Evolutionary conservation across 2,797 vertebrate genomes (phyloP).

Genomic region (Oreochromis grahami): DNA sequence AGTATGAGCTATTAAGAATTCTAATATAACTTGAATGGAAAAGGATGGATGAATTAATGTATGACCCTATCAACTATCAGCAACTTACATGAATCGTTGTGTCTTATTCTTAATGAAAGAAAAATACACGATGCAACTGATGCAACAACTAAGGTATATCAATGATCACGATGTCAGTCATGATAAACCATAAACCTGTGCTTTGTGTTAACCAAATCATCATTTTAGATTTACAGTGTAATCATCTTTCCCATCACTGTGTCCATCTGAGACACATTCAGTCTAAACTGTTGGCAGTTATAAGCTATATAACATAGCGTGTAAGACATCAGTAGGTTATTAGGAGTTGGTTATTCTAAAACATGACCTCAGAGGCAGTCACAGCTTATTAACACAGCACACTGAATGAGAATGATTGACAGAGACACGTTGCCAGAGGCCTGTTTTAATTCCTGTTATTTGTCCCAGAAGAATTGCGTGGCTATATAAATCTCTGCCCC

Average conservation of each 20-base stretch:
- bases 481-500: slow-evolving; percentile 69
- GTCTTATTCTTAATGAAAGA: not conserved
- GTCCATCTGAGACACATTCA: not conserved
- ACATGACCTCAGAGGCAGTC: slow-evolving; percentile 65
- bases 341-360: slow-evolving; percentile 64
- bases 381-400: slow-evolving; percentile 56
- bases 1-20: not conserved
- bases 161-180: not conserved
- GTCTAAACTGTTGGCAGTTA: slow-evolving; percentile 11
- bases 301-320: slow-evolving; percentile 25
- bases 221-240: not conserved
- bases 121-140: not conserved
- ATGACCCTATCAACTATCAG: not conserved
- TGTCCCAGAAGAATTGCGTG: slow-evolving; percentile 67
- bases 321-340: slow-evolving; percentile 43
- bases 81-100: not conserved
- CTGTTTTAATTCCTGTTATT: slow-evolving; percentile 69
- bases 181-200: not conserved
- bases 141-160: not conserved
- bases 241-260: not conserved
- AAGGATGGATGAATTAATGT: not conserved
- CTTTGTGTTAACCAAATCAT: not conserved
- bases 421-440: slow-evolving; percentile 67
- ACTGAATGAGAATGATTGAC: slow-evolving; percentile 74
- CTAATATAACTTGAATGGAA: not conserved